Evolutionary conservation across 1,140 invertebrate species (phyloP).

Genomic region (Fopius arisanus): DNA sequence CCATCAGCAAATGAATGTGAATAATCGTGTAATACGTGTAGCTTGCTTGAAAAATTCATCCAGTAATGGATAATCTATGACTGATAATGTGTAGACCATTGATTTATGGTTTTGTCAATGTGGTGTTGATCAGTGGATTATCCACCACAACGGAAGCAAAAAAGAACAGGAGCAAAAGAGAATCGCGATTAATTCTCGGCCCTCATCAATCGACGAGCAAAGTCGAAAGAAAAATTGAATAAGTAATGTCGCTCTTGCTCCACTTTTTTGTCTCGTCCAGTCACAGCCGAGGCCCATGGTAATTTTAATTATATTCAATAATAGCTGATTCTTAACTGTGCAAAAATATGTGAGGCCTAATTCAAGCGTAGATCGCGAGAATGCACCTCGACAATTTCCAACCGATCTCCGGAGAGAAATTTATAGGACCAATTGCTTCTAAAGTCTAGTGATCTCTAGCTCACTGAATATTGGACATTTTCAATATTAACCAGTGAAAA

Average conservation of each 20-base stretch:
- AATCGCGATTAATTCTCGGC: neutral
- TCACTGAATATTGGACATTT: too few relatives aligned
- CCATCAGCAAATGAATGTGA: neutral
- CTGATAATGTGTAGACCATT: neutral
- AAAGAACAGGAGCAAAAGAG: neutral
- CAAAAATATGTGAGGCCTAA: constrained; percentile 60
- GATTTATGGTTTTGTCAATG: neutral
- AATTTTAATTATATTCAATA: constrained; percentile 2
- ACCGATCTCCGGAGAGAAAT: constrained; percentile 41
- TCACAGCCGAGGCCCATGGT: neutral
- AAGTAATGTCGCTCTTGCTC: neutral
- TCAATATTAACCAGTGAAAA: too few relatives aligned
- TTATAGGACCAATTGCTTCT: too few relatives aligned
- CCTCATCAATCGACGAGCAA: neutral
- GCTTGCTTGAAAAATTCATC: constrained; percentile 1
- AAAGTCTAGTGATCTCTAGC: too few relatives aligned
- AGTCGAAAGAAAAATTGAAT: neutral
- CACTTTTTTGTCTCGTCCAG: neutral
- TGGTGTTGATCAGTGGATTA: neutral
- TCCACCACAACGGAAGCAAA: neutral
- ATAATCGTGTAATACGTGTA: neutral
- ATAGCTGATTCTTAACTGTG: constrained; percentile 23
- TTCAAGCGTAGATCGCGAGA: constrained; percentile 42
- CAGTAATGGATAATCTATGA: constrained; percentile 1
- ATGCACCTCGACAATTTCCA: constrained; percentile 44